Evolutionary conservation across 2,888 invertebrate species (phyloP).

Genomic region (Cistogaster globosa): DNA sequence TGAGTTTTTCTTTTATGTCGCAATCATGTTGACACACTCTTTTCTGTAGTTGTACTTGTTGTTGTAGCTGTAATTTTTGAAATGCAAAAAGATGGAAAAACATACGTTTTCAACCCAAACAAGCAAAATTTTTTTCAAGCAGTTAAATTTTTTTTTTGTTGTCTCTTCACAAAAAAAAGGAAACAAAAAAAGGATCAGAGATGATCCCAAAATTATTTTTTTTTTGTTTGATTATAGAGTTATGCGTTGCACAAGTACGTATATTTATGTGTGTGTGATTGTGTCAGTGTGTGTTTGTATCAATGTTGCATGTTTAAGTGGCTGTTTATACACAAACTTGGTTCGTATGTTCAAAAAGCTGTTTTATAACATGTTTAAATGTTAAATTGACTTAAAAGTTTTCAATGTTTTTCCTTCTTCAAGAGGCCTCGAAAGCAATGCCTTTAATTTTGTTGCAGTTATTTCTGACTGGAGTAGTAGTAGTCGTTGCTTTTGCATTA

Average conservation of each 20-base stretch:
- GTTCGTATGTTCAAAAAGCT: constrained; percentile 49
- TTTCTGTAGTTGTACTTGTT: constrained; percentile 29
- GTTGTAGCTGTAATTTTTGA: constrained; percentile 45
- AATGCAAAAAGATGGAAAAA: constrained; percentile 55
- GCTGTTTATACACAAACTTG: not conserved
- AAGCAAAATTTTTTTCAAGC: constrained; percentile 35
- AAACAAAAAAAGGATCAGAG: constrained; percentile 56
- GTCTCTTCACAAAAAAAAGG: not conserved
- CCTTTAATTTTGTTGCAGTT: constrained; percentile 4
- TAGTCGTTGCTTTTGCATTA: constrained; percentile 1
- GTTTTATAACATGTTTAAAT: constrained; percentile 70
- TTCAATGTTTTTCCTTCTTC: constrained; percentile 61
- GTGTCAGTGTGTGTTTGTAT: not conserved
- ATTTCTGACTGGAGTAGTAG: constrained; percentile 1
- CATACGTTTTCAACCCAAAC: constrained; percentile 67
- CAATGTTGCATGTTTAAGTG: constrained; percentile 26
- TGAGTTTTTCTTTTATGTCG: constrained; percentile 62
- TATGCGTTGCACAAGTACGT: constrained; percentile 57
- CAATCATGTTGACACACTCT: constrained; percentile 73
- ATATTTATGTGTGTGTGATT: not conserved
- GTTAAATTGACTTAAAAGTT: constrained; percentile 71
- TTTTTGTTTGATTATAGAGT: constrained; percentile 61
- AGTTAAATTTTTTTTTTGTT: constrained; percentile 1
- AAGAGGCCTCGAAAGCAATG: constrained; percentile 44
- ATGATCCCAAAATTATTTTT: constrained; percentile 67